A percentile compares a stretch with the other conserved stretches of the same genome.
These are phyloP conservation scores for Oryzias sinensis DNA, from an alignment of 2,797 vertebrate genomes.

Conservation along the genomic window DNA sequence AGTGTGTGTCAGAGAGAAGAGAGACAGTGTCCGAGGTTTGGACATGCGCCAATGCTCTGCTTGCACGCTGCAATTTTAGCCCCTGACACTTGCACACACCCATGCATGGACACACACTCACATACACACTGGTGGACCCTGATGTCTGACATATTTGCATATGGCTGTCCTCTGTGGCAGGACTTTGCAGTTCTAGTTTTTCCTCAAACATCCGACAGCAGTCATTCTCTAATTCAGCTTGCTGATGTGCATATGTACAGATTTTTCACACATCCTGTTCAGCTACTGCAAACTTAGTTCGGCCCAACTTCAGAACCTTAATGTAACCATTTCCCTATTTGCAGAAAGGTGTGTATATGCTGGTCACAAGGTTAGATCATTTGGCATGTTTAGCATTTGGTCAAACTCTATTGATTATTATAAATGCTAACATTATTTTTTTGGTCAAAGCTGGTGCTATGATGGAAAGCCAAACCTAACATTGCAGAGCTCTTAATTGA, in stretches of 20 bases:
- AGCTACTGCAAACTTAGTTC: no score
- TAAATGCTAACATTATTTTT: no score
- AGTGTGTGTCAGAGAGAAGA: slow-evolving; percentile 9
- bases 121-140: slow-evolving; percentile 13
- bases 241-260: slow-evolving; percentile 5
- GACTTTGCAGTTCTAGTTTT: slow-evolving; percentile 23
- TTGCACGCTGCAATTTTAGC: slow-evolving; percentile 43
- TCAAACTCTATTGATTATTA: no score
- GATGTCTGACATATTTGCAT: slow-evolving; percentile 52
- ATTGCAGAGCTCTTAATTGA: no score
- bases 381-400: no score
- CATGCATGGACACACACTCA: slow-evolving; percentile 10
- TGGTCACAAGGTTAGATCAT: no score
- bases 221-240: slow-evolving; percentile 15
- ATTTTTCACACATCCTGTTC: no score
- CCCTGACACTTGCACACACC: slow-evolving; percentile 34
- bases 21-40: slow-evolving; percentile 60
- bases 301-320: no score
- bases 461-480: no score
- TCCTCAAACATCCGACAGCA: slow-evolving; percentile 13
- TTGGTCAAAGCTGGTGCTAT: no score
- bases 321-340: no score
- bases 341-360: no score
- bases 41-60: slow-evolving; percentile 64
- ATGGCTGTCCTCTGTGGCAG: slow-evolving; percentile 34